These are phyloP conservation scores for Podargus strigoides DNA, from an alignment of 2,797 vertebrate genomes.

Conservation along the genomic window DNA sequence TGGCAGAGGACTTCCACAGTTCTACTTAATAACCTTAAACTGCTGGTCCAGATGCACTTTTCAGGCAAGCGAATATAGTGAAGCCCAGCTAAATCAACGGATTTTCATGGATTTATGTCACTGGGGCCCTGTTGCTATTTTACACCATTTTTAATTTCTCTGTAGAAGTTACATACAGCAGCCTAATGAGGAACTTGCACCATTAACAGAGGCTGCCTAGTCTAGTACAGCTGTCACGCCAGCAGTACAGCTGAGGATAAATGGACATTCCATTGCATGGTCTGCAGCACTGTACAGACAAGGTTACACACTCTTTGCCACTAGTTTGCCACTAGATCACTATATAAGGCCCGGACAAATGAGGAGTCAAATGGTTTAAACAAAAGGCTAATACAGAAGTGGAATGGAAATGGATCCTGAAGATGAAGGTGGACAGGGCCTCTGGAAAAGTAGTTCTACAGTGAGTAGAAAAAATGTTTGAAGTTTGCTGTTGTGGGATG, in stretches of 20 bases:
- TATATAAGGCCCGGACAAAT: not conserved
- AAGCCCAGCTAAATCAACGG: not conserved
- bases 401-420: not conserved
- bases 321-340: not conserved
- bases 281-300: not conserved
- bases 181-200: fast-evolving
- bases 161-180: not conserved
- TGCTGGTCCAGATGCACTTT: not conserved
- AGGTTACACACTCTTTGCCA: not conserved
- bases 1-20: not conserved
- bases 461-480: not conserved
- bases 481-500: not conserved
- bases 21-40: not conserved
- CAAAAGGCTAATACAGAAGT: not conserved
- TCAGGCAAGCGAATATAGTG: not conserved
- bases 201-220: not conserved
- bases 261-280: not conserved
- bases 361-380: not conserved
- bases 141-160: not conserved
- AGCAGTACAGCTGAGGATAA: not conserved
- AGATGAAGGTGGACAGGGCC: not conserved
- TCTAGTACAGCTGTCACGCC: not conserved
- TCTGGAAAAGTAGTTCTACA: not conserved
- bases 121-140: not conserved
- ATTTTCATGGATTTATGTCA: not conserved